Percentiles rank a stretch among this genome's conserved stretches.
Conservation (phyloP, 2,113 vertebrate genomes). For the Seriola dumerili region DNA sequence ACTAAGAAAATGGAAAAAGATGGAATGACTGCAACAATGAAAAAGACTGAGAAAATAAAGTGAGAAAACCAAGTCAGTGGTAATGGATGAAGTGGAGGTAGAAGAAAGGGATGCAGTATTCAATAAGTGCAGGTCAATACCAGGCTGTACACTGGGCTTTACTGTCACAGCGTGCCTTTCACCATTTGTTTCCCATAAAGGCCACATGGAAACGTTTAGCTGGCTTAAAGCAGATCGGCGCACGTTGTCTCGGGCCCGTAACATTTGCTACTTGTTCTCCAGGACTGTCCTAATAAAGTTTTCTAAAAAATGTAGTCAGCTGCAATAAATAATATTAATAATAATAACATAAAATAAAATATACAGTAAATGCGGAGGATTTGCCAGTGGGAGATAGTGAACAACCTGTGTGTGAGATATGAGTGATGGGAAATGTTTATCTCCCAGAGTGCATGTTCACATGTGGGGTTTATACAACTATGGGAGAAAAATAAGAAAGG, state of each 20-base stretch:
- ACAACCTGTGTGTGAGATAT: constrained; percentile 14
- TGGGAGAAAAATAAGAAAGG: constrained; percentile 4
- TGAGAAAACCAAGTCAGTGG: constrained; percentile 4
- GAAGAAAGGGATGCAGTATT: constrained; percentile 73
- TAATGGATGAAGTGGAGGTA: constrained; percentile 66
- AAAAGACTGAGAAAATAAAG: constrained; percentile 12
- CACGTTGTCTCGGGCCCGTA: constrained; percentile 70
- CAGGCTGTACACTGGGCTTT: constrained; percentile 81
- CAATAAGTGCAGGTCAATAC: constrained; percentile 83
- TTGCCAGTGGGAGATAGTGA: constrained; percentile 13
- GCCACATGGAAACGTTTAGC: constrained; percentile 93
- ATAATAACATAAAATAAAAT: constrained; percentile 8
- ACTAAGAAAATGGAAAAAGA: constrained; percentile 53
- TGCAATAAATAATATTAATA: constrained; percentile 44
- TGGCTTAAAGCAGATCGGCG: constrained; percentile 84
- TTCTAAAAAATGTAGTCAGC: constrained; percentile 52
- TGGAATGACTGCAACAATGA: constrained; percentile 12
- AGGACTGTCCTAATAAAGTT: constrained; percentile 73
- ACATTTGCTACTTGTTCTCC: constrained; percentile 85
- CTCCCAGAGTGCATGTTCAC: constrained; percentile 7
- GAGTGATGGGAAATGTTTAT: constrained; percentile 19
- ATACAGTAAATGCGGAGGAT: background rate
- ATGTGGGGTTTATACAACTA: constrained; percentile 27
- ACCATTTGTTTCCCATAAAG: constrained; percentile 93
- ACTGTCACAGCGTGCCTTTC: constrained; percentile 86